phyloP scores from a whole-genome alignment of 2,888 invertebrate species.

The Bombyx huttoni region DNA sequence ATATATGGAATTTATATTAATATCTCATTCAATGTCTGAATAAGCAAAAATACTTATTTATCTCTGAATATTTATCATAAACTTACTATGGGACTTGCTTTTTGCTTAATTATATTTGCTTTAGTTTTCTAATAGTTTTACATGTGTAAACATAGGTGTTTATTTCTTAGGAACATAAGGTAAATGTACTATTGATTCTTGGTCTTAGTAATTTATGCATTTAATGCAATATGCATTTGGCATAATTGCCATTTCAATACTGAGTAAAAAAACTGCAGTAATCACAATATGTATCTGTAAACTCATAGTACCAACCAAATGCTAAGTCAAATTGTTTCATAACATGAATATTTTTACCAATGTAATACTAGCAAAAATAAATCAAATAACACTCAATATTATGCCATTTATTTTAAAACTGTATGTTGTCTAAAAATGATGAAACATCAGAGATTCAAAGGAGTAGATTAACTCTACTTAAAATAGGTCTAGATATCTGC shows the following conservation, averaged over 20 bases:
- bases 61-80: constrained; percentile 29
- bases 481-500: too few relatives aligned
- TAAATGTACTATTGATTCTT: constrained; percentile 58
- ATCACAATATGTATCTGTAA: too few relatives aligned
- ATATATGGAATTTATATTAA: too few relatives aligned
- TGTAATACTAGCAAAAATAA: constrained; percentile 71
- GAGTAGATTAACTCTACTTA: too few relatives aligned
- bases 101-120: constrained; percentile 24
- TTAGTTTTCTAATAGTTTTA: constrained; percentile 39
- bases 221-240: constrained; percentile 21
- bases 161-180: constrained; percentile 64
- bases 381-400: constrained; percentile 55
- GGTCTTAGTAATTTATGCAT: constrained; percentile 17
- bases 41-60: constrained; percentile 24
- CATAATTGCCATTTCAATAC: constrained; percentile 22
- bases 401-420: neutral
- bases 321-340: constrained; percentile 69
- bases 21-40: constrained; percentile 27
- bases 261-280: too few relatives aligned
- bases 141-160: constrained; percentile 61
- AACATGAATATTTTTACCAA: constrained; percentile 70
- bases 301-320: constrained; percentile 35
- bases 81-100: constrained; percentile 21
- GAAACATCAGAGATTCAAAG: too few relatives aligned
- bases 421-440: neutral